phyloP scores from a whole-genome alignment of 2,888 invertebrate species.

The Brachycybe producta region DNA sequence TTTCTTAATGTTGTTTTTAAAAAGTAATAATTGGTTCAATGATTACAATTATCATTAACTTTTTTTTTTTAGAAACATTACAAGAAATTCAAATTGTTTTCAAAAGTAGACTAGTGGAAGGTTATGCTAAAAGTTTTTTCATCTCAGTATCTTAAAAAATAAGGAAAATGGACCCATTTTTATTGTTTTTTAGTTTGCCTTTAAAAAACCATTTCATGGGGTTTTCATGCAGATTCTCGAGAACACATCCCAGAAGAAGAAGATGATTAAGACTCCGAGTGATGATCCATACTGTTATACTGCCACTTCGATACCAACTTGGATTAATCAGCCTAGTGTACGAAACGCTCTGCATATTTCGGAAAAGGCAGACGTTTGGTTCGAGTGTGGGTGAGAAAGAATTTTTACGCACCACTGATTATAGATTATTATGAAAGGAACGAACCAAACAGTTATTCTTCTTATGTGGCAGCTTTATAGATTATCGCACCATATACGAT shows the following conservation, averaged over 20 bases:
- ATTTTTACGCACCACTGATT: not conserved
- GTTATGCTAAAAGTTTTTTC: too few species aligned
- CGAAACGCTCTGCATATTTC: slow-evolving; percentile 25
- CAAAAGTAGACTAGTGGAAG: too few species aligned
- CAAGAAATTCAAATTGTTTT: too few species aligned
- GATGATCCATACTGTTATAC: slow-evolving; percentile 22
- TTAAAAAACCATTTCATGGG: too few species aligned
- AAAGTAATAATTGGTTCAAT: too few species aligned
- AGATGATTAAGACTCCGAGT: not conserved
- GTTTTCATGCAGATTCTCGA: too few species aligned
- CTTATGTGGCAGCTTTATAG: not conserved
- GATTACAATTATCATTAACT: too few species aligned
- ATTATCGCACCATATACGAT: not conserved
- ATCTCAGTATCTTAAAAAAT: too few species aligned
- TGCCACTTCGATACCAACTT: slow-evolving; percentile 19
- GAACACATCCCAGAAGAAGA: too few species aligned
- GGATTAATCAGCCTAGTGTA: slow-evolving; percentile 22
- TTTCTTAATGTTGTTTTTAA: slow-evolving; percentile 18
- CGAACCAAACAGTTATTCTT: not conserved
- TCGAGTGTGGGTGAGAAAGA: slow-evolving; percentile 22
- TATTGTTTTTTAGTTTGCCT: too few species aligned
- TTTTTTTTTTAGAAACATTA: too few species aligned
- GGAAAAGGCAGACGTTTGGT: slow-evolving; percentile 22
- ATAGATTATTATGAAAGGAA: not conserved
- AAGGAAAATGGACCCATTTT: too few species aligned